A percentile compares a stretch with the other conserved stretches of the same genome.
Conservation (phyloP, 1,140 invertebrate species). For the Drosophila tani region DNA sequence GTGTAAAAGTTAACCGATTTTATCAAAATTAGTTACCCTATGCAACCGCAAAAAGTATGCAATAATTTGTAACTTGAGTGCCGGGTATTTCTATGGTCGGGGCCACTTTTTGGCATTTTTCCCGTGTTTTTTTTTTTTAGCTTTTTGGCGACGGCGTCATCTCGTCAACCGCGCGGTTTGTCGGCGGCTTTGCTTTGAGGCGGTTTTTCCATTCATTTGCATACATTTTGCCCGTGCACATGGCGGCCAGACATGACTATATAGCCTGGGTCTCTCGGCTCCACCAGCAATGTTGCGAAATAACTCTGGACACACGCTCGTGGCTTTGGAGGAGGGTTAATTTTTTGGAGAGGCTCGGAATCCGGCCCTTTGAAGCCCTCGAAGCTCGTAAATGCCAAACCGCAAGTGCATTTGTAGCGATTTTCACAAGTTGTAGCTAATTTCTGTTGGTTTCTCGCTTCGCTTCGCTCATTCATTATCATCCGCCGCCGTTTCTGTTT, state of each 20-base stretch:
- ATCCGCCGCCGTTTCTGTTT: constrained; percentile 32
- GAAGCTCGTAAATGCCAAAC: constrained; percentile 74
- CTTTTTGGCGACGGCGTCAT: constrained; percentile 54
- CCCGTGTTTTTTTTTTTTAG: constrained; percentile 8
- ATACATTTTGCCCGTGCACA: constrained; percentile 71
- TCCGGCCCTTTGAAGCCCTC: constrained; percentile 56
- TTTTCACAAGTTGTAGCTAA: constrained; percentile 80
- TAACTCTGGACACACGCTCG: constrained; percentile 72
- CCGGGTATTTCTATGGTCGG: constrained; percentile 14
- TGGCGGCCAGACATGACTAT: constrained; percentile 64
- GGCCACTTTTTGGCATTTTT: constrained; percentile 27
- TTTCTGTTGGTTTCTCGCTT: constrained; percentile 77
- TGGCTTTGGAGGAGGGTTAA: background rate
- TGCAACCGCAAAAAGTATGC: background rate
- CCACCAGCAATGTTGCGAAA: constrained; percentile 49
- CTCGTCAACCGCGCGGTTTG: constrained; percentile 42
- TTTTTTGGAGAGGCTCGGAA: constrained; percentile 6
- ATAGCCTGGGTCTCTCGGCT: constrained; percentile 25
- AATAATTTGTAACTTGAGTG: background rate
- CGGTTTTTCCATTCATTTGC: constrained; percentile 82
- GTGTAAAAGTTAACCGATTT: too few species aligned
- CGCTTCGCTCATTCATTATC: constrained; percentile 59
- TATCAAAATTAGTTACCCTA: too few species aligned
- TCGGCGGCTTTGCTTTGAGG: constrained; percentile 78
- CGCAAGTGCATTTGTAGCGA: constrained; percentile 80